Evolutionary conservation across 2,888 invertebrate genomes (phyloP).

Genomic region (Tipula unca): DNA sequence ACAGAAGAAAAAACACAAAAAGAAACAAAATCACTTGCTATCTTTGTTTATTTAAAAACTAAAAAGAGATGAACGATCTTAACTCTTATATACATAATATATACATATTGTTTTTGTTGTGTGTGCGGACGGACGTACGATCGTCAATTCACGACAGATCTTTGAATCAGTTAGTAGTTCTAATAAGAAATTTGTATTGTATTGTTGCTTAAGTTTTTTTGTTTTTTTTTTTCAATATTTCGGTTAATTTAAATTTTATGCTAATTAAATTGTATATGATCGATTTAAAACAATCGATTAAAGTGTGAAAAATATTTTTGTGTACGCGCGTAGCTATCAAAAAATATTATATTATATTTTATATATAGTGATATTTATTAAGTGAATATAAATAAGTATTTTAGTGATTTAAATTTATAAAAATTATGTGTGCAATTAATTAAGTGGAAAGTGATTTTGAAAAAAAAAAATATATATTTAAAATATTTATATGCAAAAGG

Average conservation of each 20-base stretch:
- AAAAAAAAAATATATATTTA: too few relatives aligned
- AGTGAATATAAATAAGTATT: background rate
- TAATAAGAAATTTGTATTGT: background rate
- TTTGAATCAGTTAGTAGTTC: slow-evolving; percentile 14
- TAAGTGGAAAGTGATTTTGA: background rate
- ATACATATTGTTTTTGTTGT: background rate
- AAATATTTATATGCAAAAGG: background rate
- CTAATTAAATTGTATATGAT: background rate
- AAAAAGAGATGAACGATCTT: background rate
- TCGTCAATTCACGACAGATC: background rate
- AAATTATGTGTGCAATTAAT: background rate
- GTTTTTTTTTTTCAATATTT: background rate
- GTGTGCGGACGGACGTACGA: background rate
- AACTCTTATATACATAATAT: too few relatives aligned
- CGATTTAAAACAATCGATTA: background rate
- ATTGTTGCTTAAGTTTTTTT: background rate
- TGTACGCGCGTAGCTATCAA: background rate
- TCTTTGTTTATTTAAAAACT: background rate
- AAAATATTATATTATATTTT: background rate
- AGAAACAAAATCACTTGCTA: background rate
- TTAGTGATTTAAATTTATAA: background rate
- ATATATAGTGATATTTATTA: background rate
- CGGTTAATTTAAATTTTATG: background rate
- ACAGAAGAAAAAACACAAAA: background rate
- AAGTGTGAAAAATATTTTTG: background rate